Evolutionary conservation across 2,797 vertebrate genomes (phyloP), one percentile per base, ranked within the genome.

Genomic region (Hipposideros larvatus): DNA sequence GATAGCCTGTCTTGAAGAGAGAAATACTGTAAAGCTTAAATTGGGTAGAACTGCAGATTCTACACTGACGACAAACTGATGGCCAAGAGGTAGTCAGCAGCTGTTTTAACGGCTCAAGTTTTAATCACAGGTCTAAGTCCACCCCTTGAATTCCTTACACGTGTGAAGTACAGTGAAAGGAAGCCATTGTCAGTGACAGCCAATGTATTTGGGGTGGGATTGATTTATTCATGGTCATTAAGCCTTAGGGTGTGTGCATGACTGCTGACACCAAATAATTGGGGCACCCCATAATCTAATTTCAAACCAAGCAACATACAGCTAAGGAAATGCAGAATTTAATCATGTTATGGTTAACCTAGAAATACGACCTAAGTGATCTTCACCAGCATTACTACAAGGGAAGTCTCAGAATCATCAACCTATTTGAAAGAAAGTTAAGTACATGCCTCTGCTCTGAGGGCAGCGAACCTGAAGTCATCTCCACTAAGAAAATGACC

Each of bases 201-300:
- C 91, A 75, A 11, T 85, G 48, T 73, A 57, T 92, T 82, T 93
- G 51, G 53, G 83, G 34, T 57, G 82, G 87, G 65, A 66, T 46
- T 90, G 87, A 90, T 95, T 91, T 73, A 85, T 65, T 97, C 24
- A 21, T 28, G 63, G n/a, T 88, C 88, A 68, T 96, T 84, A 96
- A 94, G 73, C 65, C 48, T 59, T 73, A 73, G 61, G 80, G 51
- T 65, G 26, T 87, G 66, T 84, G 37, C 74, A 37, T 51, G 63
- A 82, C 71, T 84, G 70, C 90, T 93, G 61, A 68, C 93, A 68
- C 53, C 91, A 91, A 92, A 63, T 95, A 93, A 92, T 68, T 79
- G 88, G 85, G 41, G 88, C 55, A 48, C 78, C 77, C 74, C 93
- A 59, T 90, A 95, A 94, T 96, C 68, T 77, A n/a, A 94, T 94